Percentiles rank a stretch among this genome's conserved stretches.
Conservation (phyloP, 1,140 invertebrate genomes). For the Trachymyrmex septentrionalis region DNA sequence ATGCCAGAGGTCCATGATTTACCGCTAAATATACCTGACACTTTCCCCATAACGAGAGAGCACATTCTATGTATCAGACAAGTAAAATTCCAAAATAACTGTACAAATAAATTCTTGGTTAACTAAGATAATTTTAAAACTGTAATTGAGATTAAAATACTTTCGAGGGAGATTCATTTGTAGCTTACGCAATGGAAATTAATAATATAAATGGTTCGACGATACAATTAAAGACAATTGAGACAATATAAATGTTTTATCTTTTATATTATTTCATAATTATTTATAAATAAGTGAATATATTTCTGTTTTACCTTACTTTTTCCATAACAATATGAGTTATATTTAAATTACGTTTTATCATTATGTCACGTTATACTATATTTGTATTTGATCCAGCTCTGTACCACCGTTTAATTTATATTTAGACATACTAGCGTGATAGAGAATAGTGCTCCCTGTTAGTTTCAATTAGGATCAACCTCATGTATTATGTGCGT, state of each 20-base stretch:
- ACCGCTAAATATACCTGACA: constrained; percentile 36
- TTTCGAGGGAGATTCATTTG: background rate
- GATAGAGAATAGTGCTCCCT: constrained; percentile 31
- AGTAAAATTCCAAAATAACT: constrained; percentile 25
- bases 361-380: constrained; percentile 21
- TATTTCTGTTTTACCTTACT: background rate
- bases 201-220: background rate
- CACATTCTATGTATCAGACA: constrained; percentile 13
- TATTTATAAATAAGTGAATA: background rate
- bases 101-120: background rate
- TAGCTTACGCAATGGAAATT: background rate
- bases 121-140: constrained; percentile 1
- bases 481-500: background rate
- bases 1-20: constrained; percentile 52
- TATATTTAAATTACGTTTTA: constrained; percentile 40
- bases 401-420: constrained; percentile 33
- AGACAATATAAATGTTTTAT: background rate
- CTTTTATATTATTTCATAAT: background rate
- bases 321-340: constrained; percentile 5
- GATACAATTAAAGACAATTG: constrained; percentile 13
- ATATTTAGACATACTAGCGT: constrained; percentile 44
- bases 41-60: background rate
- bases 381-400: constrained; percentile 23
- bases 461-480: constrained; percentile 41
- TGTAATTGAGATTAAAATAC: background rate